These are phyloP conservation scores for Pissodes strobi DNA, from an alignment of 1,140 invertebrate genomes.

Conservation along the genomic window DNA sequence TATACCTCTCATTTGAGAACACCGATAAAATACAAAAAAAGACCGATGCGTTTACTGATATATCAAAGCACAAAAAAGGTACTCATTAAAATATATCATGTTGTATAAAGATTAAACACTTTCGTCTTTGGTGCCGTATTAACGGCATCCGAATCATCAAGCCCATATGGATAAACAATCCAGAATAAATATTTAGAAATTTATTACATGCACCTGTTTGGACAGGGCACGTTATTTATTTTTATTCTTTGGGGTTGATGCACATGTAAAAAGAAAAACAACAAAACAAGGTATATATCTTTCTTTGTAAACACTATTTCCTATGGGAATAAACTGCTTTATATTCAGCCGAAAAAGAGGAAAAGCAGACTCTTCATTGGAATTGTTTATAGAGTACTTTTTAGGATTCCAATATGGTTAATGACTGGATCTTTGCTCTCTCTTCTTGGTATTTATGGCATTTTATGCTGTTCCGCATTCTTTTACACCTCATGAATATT, in stretches of 20 bases:
- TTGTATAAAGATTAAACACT: too few species aligned
- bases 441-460: too few species aligned
- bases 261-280: constrained; percentile 21
- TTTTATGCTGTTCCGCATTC: too few species aligned
- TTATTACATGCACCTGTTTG: constrained; percentile 28
- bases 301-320: constrained; percentile 26
- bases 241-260: constrained; percentile 24
- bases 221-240: constrained; percentile 10
- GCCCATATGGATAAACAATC: constrained; percentile 18
- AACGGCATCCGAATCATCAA: background rate
- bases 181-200: constrained; percentile 21
- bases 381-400: constrained; percentile 11
- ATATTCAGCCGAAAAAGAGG: constrained; percentile 1
- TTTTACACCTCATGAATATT: too few species aligned
- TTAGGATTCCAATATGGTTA: too few species aligned
- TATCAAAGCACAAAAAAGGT: too few species aligned
- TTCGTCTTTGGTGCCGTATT: background rate
- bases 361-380: constrained; percentile 11
- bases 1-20: too few species aligned
- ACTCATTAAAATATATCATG: too few species aligned
- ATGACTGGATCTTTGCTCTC: too few species aligned
- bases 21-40: too few species aligned
- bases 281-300: constrained; percentile 21
- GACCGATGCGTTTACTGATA: too few species aligned
- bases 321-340: constrained; percentile 22